A percentile compares a stretch with the other conserved stretches of the same genome.
Conservation (phyloP, 2,888 invertebrate genomes). For the Xylota segnis region DNA sequence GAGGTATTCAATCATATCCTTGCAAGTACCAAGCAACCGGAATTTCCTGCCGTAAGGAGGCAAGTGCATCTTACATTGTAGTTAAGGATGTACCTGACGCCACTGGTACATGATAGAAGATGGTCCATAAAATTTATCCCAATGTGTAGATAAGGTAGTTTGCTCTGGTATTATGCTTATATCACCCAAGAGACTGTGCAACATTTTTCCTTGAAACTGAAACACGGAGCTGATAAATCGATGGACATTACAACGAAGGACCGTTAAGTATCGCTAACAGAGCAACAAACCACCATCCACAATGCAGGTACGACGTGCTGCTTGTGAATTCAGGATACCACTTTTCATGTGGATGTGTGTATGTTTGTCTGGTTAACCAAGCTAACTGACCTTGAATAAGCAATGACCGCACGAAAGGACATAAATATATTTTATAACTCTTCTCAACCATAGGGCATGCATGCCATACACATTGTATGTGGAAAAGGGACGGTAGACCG, state of each 20-base stretch:
- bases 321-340: constrained; percentile 58
- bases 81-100: constrained; percentile 35
- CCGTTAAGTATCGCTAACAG: constrained; percentile 71
- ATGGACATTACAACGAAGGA: constrained; percentile 62
- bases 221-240: constrained; percentile 69
- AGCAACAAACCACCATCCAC: constrained; percentile 52
- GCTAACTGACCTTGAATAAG: constrained; percentile 72
- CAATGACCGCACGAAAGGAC: constrained; percentile 62
- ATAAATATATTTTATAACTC: constrained; percentile 67
- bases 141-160: constrained; percentile 67
- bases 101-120: constrained; percentile 62
- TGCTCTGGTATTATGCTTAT: constrained; percentile 52
- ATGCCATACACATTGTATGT: background rate
- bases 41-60: constrained; percentile 30
- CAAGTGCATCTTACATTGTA: constrained; percentile 54
- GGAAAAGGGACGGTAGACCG: background rate
- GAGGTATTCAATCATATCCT: constrained; percentile 63
- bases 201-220: constrained; percentile 28
- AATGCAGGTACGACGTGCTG: constrained; percentile 47
- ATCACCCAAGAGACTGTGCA: constrained; percentile 59
- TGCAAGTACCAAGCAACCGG: constrained; percentile 32
- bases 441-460: constrained; percentile 39
- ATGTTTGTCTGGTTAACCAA: constrained; percentile 55
- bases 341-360: constrained; percentile 18
- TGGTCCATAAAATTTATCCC: constrained; percentile 69